Evolutionary conservation across 2,888 invertebrate species (phyloP), one percentile per base, ranked within the genome.

Genomic region (Amblyjoppa fuscipennis): DNA sequence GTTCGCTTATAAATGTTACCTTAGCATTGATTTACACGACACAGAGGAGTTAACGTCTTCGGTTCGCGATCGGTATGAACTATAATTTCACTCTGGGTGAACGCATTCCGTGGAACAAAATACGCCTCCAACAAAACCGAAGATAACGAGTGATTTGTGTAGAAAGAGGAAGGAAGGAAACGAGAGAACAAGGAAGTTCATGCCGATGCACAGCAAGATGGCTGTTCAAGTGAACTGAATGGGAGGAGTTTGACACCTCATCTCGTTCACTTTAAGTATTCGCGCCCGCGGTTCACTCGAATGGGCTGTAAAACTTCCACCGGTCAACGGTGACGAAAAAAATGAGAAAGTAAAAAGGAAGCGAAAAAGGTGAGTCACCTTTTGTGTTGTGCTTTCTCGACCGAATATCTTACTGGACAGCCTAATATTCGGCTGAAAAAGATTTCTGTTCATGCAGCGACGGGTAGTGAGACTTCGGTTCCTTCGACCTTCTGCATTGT

Each of bases 21-120:
- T 25, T 69, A 61, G 61, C 45, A 84, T 87, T 90, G 90, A 90
- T 90, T 90, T 90, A 90, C 90, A 83, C 70, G 41, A 6, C 41
- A 34, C 53, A 41, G 38, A 41, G 34, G 53, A 73, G 51, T n/a
- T 53, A 73, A 59, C 7, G 53, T 20, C 20, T 20, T 20, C 20
- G 20, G 20, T 20, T 20, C 49, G 80, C 59, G 45, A 6, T 49
- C 70, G 41, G 25, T 34, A 45, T 64, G 61, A 70, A 85, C 71
- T 76, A 70, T 64, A 82, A 84, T 80, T 83, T 80, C 85, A 87
- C 81, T 71, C 75, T 77, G 34, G 53, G 75, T 86, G 73, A 73
- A 71, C 53, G 16, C 53, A 38, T 56, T 59, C 56, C 28, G 25
- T 16, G 38, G 59, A 73, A 56, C 34, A 59, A 41, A 73, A 59